Evolutionary conservation across 2,888 invertebrate genomes (phyloP), one percentile per base, ranked within the genome.

Genomic region (Clusia tigrina): DNA sequence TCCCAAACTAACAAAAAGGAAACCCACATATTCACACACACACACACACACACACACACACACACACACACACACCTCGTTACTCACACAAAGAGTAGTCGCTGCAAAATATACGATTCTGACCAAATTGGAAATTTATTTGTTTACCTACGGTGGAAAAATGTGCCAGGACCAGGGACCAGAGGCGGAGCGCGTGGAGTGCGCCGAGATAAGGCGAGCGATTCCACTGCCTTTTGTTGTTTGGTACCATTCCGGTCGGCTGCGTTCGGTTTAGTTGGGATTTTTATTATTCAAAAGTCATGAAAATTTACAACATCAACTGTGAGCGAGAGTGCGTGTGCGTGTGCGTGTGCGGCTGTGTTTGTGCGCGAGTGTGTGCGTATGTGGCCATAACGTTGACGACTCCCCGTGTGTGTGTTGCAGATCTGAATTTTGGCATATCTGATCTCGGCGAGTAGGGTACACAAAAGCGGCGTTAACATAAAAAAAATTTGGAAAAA

Each of bases 41-140:
- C n/a, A n/a, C n/a, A n/a, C n/a, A n/a, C n/a, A n/a, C n/a, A n/a
- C n/a, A n/a, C n/a, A n/a, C n/a, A n/a, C n/a, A n/a, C n/a, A n/a
- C n/a, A n/a, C n/a, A n/a, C n/a, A n/a, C n/a, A n/a, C n/a, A n/a
- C n/a, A n/a, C n/a, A n/a, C n/a, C n/a, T n/a, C n/a, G n/a, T n/a
- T n/a, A n/a, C n/a, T n/a, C n/a, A n/a, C n/a, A n/a, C n/a, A n/a
- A n/a, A n/a, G 24, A 15, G 18, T 20, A 17, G 54, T 32, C 68
- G 53, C 69, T 69, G 75, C 73, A 74, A 74, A 76, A 76, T 74
- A 74, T 75, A 72, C 75, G 69, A 67, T 69, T 69, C 24, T 58
- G 37, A 67, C 66, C 77, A 74, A 76, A 77, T 75, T 74, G 74
- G 72, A 74, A 75, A 76, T 77, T 76, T 74, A 77, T 74, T 74